Conservation (phyloP, 1,140 invertebrate species). For the Melitaea cinxia region DNA sequence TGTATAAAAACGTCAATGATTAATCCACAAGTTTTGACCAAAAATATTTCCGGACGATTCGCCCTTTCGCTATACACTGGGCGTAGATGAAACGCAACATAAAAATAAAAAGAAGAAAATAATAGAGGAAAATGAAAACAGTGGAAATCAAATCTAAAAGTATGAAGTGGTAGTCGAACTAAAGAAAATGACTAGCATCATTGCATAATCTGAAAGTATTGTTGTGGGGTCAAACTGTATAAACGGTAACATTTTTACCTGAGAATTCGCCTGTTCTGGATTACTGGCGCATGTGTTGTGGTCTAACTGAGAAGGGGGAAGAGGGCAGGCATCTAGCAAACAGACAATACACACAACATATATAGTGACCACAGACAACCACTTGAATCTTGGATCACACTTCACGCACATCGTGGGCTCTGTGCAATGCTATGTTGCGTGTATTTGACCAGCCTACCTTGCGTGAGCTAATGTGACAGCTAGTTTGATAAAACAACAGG, state of each 20-base stretch:
- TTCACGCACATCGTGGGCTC: conserved; percentile 72
- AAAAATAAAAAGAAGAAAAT: conserved; percentile 63
- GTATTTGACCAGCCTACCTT: conserved; percentile 76
- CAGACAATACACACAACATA: conserved; percentile 83
- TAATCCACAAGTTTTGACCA: conserved; percentile 45
- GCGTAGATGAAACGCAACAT: conserved; percentile 66
- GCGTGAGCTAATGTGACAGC: conserved; percentile 43
- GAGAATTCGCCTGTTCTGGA: conserved; percentile 82
- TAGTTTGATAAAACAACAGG: conserved; percentile 34
- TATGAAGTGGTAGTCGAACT: conserved; percentile 75
- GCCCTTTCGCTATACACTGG: conserved; percentile 58
- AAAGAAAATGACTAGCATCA: conserved; percentile 72
- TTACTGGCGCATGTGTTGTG: conserved; percentile 83
- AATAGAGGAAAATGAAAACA: conserved; percentile 51
- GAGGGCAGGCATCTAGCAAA: conserved; percentile 86
- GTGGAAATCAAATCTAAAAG: conserved; percentile 73
- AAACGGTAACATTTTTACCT: conserved; percentile 79
- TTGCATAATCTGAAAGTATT: conserved; percentile 79
- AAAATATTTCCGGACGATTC: conserved; percentile 49
- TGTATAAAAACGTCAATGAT: conserved; percentile 55
- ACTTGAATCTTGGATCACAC: conserved; percentile 80
- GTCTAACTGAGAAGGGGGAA: conserved; percentile 86
- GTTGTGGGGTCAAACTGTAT: conserved; percentile 73
- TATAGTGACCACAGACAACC: conserved; percentile 81
- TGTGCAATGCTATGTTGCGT: conserved; percentile 78